phyloP scores from a whole-genome alignment of 1,140 invertebrate genomes.

The Halictus rubicundus region DNA sequence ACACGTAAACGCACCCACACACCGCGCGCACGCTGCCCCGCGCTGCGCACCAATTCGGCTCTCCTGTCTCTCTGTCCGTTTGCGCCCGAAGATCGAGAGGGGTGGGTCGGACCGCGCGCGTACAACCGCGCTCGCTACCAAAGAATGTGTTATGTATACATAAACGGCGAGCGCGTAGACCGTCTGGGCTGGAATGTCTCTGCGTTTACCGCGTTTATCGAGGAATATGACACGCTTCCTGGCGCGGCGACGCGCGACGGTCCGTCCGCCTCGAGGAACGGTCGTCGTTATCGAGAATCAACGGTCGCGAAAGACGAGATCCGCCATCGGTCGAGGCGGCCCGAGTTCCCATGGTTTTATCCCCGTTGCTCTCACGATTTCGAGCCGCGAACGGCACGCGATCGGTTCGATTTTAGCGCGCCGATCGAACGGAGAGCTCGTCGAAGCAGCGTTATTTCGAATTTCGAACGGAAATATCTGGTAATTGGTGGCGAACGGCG shows the following conservation, averaged over 20 bases:
- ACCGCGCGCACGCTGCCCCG: too few species aligned
- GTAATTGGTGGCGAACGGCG: too few species aligned
- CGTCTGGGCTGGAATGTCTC: conserved; percentile 49
- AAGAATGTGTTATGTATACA: conserved; percentile 59
- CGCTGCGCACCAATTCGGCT: too few species aligned
- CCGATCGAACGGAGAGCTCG: neutral
- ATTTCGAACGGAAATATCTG: neutral
- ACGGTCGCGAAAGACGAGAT: conserved; percentile 17
- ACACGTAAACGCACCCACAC: neutral
- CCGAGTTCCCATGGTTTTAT: neutral
- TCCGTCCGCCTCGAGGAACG: too few species aligned
- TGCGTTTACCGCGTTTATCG: conserved; percentile 61
- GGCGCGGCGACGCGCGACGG: neutral
- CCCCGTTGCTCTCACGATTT: neutral
- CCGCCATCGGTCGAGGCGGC: neutral
- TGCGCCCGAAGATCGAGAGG: conserved; percentile 14
- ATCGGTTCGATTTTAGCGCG: neutral
- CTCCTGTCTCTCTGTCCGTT: conserved; percentile 9
- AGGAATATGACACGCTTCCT: conserved; percentile 54
- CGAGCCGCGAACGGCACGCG: neutral
- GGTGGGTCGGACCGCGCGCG: conserved; percentile 8
- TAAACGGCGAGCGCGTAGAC: conserved; percentile 37
- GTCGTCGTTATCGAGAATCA: conserved; percentile 39
- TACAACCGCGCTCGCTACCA: conserved; percentile 44
- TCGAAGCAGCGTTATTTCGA: too few species aligned